These are phyloP conservation scores for Calliphora vicina DNA, from an alignment of 1,140 invertebrate genomes.

Conservation along the genomic window DNA sequence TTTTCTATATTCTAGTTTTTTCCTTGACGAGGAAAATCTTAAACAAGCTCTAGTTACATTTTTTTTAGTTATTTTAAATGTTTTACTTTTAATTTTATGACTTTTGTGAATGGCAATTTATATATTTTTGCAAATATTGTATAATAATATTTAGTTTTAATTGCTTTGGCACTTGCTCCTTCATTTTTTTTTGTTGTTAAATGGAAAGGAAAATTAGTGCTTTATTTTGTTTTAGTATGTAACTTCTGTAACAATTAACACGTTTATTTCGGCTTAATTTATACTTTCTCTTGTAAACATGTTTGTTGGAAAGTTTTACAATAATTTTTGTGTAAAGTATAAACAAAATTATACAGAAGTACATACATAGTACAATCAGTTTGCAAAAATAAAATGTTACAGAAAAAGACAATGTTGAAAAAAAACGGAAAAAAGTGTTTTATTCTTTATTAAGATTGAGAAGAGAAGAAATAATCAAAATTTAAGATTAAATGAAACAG, in stretches of 20 bases:
- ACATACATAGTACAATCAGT: background rate
- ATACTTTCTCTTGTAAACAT: conserved; percentile 3
- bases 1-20: too few species aligned
- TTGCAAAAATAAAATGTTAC: background rate
- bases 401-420: background rate
- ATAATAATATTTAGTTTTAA: background rate
- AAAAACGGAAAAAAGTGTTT: background rate
- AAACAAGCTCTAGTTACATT: too few species aligned
- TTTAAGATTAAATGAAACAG: too few species aligned
- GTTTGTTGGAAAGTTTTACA: background rate
- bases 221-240: background rate
- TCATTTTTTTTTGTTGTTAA: background rate
- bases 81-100: too few species aligned
- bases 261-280: background rate
- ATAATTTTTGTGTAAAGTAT: background rate
- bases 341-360: background rate
- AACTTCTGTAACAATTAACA: background rate
- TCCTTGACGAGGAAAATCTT: too few species aligned
- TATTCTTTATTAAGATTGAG: too few species aligned
- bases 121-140: background rate
- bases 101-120: too few species aligned
- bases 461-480: too few species aligned
- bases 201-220: background rate
- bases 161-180: background rate
- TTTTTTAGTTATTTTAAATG: too few species aligned